Evolutionary conservation across 2,888 invertebrate genomes (phyloP).

Genomic region (Agrotis exclamationis): DNA sequence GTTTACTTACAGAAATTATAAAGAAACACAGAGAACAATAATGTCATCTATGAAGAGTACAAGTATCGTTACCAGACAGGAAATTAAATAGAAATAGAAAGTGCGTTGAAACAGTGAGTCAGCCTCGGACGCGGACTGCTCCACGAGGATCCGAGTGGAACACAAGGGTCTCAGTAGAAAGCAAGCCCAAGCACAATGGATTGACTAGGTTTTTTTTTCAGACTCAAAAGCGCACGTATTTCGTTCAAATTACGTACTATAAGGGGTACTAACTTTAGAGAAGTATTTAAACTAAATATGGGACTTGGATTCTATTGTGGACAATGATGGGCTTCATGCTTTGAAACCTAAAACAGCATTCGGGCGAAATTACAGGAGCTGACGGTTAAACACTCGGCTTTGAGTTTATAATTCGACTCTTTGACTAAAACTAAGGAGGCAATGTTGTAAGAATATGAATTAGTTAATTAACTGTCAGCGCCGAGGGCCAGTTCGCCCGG

Average conservation of each 20-base stretch:
- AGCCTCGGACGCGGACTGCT: constrained; percentile 76
- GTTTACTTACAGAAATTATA: constrained; percentile 73
- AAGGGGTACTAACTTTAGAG: constrained; percentile 79
- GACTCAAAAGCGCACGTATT: constrained; percentile 84
- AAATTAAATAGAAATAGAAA: constrained; percentile 78
- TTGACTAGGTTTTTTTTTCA: constrained; percentile 75
- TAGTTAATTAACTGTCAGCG: constrained; percentile 86
- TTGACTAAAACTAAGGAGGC: constrained; percentile 52
- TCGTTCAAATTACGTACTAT: constrained; percentile 82
- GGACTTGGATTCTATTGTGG: constrained; percentile 78
- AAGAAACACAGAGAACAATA: constrained; percentile 70
- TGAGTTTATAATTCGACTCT: constrained; percentile 56
- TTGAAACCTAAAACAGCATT: constrained; percentile 83
- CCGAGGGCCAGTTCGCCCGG: constrained; percentile 77
- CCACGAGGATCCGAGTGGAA: constrained; percentile 75
- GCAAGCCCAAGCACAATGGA: constrained; percentile 90
- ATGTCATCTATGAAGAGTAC: constrained; percentile 73
- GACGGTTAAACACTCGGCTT: constrained; percentile 82
- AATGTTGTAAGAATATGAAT: constrained; percentile 58
- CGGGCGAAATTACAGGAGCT: constrained; percentile 79
- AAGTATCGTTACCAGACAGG: constrained; percentile 75
- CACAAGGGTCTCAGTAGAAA: constrained; percentile 80
- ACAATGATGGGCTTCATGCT: constrained; percentile 87
- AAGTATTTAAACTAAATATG: constrained; percentile 81
- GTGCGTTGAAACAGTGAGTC: constrained; percentile 82